These are phyloP conservation scores for Hirudinaria manillensis DNA, from an alignment of 2,888 invertebrate genomes.

Conservation along the genomic window DNA sequence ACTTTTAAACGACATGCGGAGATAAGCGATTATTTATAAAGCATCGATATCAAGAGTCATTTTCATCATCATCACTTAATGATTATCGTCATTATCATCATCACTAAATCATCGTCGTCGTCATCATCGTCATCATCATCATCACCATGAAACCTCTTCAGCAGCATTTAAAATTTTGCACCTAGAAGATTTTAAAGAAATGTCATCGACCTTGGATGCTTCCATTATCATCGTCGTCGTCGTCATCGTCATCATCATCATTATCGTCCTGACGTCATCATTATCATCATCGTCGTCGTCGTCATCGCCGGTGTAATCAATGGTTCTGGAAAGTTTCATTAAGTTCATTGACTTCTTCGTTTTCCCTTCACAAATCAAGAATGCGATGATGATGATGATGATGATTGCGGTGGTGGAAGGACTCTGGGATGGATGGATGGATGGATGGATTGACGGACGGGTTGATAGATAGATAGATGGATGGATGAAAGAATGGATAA, in stretches of 20 bases:
- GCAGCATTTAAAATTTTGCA: no score
- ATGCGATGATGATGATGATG: no score
- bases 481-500: background rate
- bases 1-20: background rate
- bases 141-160: background rate
- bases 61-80: background rate
- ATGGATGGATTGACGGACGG: slow-evolving; percentile 5
- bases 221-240: slow-evolving; percentile 2
- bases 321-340: no score
- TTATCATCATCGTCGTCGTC: slow-evolving; percentile 27
- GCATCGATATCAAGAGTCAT: background rate
- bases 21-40: background rate
- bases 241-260: slow-evolving; percentile 30
- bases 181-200: no score
- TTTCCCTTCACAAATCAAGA: no score
- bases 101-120: background rate
- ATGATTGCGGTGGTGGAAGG: no score
- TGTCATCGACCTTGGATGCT: no score
- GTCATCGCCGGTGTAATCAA: background rate
- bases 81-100: background rate
- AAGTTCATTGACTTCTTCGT: no score
- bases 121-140: slow-evolving; percentile 2
- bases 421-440: background rate
- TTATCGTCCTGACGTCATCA: slow-evolving; percentile 21
- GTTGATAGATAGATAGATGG: background rate